Evolutionary conservation across 2,797 vertebrate genomes (phyloP).

Genomic region (Tragelaphus oryx): DNA sequence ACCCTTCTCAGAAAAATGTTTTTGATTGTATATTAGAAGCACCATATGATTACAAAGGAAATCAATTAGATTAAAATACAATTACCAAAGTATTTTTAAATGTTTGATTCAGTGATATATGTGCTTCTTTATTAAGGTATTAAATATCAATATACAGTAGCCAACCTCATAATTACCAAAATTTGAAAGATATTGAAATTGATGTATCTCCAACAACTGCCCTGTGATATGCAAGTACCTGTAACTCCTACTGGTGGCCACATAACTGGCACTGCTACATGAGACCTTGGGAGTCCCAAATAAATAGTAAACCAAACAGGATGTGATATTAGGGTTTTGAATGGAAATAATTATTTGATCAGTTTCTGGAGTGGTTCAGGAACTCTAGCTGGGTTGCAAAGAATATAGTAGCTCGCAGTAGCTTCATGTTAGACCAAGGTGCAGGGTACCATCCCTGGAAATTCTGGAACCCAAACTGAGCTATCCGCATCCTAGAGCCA

Average conservation of each 20-base stretch:
- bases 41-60: neutral
- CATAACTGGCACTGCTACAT: neutral
- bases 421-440: neutral
- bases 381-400: neutral
- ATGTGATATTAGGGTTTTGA: neutral
- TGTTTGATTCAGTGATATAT: neutral
- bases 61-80: slow-evolving; percentile 13
- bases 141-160: neutral
- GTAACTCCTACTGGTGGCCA: neutral
- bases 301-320: neutral
- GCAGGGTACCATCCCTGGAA: neutral
- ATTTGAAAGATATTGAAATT: neutral
- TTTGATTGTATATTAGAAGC: neutral
- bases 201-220: neutral
- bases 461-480: neutral
- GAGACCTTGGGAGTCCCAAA: neutral
- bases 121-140: neutral
- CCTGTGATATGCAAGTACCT: neutral
- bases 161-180: neutral
- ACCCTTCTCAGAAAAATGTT: neutral
- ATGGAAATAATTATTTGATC: neutral
- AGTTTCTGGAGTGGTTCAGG: neutral
- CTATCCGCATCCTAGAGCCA: neutral
- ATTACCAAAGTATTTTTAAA: neutral
- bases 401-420: neutral